Base-by-base conservation (phyloP, 1,140 invertebrate genomes). In the Drosophila suzukii region DNA sequence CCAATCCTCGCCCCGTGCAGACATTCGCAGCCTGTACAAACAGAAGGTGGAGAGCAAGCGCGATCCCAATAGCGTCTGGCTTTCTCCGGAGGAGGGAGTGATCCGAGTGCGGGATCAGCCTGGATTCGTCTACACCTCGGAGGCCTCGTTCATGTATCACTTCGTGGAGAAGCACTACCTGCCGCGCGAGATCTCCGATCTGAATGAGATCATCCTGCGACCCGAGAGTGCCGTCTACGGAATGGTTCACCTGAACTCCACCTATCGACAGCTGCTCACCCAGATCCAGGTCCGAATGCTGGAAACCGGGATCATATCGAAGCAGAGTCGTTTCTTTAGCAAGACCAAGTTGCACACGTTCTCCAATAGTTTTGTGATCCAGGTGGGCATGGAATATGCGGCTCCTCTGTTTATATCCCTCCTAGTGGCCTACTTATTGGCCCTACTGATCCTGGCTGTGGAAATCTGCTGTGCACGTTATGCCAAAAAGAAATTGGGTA, bases 311-410 rank as follows among this genome's bases (percentile, higher is more conserved):
- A 76, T 92, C 6, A 65, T 38, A 0, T 54, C 66, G 2, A 92
- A 91, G 46, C 83, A 79, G 41, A 71, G 63, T 7, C 53, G 67
- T 0, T 80, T 78, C 67, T 92, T 78, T 51, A 75, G 75, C 11
- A 91, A 90, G 44, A 39, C 51, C 6, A 80, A 86, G 59, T 30
- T 91, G 49, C 58, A 86, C 32, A 92, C 83, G 8, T 83, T 78
- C 54, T 62, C 83, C 32, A 92, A 81, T 32, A 91, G 81, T 44
- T 91, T 81, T 47, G 62, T 92, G 6, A 85, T 91, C 58, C 86
- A 77, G 32, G 91, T 92, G 60, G 91, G 91, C 55, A 80, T 92
- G 85, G 91, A 92, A 54, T 92, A 92, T 39, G 74, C 91, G 6
- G 91, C 86, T 0, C 89, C 91, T 0, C 46, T 92, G 10, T 92